Base-by-base conservation (phyloP, 2,888 invertebrate species). In the Tiphia femorata region DNA sequence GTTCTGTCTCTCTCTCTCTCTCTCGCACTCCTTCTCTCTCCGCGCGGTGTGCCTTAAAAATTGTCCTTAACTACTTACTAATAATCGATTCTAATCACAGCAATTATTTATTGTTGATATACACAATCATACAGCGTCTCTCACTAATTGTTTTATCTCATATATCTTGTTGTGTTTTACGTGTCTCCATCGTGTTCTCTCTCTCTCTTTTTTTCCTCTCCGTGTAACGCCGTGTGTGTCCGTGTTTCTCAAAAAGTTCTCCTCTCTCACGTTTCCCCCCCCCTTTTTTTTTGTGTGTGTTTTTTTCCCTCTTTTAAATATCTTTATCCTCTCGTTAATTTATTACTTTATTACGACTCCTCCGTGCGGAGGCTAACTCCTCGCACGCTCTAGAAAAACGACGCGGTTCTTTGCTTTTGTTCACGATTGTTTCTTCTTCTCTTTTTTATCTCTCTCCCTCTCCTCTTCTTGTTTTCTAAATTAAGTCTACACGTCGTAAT, bases 91-190 rank as follows among this genome's bases (percentile, higher is more conserved):
- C 82, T 83, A 83, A 83, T 83, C 82, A 83, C 83, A 83, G 83
- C 82, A 82, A 83, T 78, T 80, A 82, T 82, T 83, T 83, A 83
- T 83, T 83, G 82, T 83, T 83, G 81, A 82, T 82, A 83, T 82
- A 82, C 80, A 82, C 79, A 80, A 82, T 82, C 81, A 79, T 82
- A 82, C 81, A 80, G 78, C 76, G 67, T 80, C 76, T 80, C 79
- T 80, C 80, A 81, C 78, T 81, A 80, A 79, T 68, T 79, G 71
- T 74, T 79, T n/a, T 69, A 64, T 66, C 62, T 49, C 30, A 56
- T 63, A 54, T 57, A 47, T 58, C n/a, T n/a, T n/a, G n/a, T n/a
- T 40, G 30, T 30, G 19, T 59, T 64, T 41, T 59, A 50, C 62
- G 46, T 52, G 30, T 54, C 49, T 35, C 42, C 46, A 35, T 57